phyloP scores from a whole-genome alignment of 2,113 vertebrate genomes.

The Nesoenas mayeri region DNA sequence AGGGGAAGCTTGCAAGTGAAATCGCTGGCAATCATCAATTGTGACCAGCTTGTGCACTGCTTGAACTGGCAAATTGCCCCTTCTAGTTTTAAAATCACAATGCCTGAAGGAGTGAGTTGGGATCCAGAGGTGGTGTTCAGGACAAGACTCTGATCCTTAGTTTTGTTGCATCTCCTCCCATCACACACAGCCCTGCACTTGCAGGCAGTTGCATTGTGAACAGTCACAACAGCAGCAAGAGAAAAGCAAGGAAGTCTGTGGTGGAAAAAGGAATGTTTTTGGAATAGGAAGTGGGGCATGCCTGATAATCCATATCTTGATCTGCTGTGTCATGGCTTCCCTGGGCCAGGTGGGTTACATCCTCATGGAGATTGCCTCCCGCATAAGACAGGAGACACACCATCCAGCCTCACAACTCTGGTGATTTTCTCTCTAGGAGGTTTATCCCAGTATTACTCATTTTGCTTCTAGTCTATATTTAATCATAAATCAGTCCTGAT shows the following conservation, averaged over 20 bases:
- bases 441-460: not conserved
- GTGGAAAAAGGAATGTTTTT: not conserved
- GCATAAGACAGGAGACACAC: not conserved
- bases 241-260: not conserved
- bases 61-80: not conserved
- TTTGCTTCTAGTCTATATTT: not conserved
- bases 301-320: fast-evolving
- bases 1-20: not conserved
- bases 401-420: not conserved
- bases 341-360: not conserved
- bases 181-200: not conserved
- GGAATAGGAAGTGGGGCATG: not conserved
- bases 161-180: not conserved
- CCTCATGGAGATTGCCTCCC: not conserved
- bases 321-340: not conserved
- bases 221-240: not conserved
- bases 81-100: not conserved
- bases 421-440: not conserved
- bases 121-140: not conserved
- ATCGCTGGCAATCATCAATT: not conserved
- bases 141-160: not conserved
- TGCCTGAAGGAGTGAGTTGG: not conserved
- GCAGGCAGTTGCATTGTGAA: not conserved
- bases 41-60: not conserved
- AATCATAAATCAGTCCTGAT: not conserved